Base-by-base conservation (phyloP, 2,113 vertebrate species). In the Recurvirostra avosetta region DNA sequence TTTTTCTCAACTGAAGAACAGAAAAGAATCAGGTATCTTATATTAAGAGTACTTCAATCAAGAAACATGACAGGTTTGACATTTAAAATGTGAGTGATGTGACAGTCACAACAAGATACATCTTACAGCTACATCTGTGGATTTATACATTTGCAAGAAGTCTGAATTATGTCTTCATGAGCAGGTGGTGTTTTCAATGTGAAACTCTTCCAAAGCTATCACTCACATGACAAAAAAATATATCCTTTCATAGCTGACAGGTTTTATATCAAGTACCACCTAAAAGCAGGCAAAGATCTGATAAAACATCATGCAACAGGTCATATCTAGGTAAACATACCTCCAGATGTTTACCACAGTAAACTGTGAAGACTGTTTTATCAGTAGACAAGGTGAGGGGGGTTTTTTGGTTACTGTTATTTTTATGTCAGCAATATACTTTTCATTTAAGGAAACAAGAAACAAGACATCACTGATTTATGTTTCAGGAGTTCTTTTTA, bases 71-170 rank as follows among this genome's bases (percentile, higher is more conserved):
- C 63, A 96, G 26, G 23, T 86, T 55, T 92, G 91, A 92, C 77
- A 95, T 95, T 95, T 97, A 90, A 91, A 89, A 91, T 76, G 20
- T 92, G 89, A 91, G 17, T 79, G 62, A 91, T 90, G 12, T 88
- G 94, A 82, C 92, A 92, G 84, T 88, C 73, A 76, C 80, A 96
- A 89, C 7, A 95, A 92, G 92, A 82, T 65, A 59, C 52, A 87
- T 72, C 65, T 92, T 65, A 84, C 32, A 94, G 13, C 41, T 85
- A 66, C 62, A 73, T 79, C 73, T 59, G 53, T 91, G 50, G 58
- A 52, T 95, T 94, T 91, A 94, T 61, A 74, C 21, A 20, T 87
- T 92, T 92, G 32, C 71, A 91, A 86, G 62, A 73, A 94, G 9
- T 76, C 29, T 94, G 71, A 91, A 82, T 91, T 84, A 90, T 41